Conservation (phyloP, 2,113 vertebrate genomes). For the Leptobrachium leishanense region DNA sequence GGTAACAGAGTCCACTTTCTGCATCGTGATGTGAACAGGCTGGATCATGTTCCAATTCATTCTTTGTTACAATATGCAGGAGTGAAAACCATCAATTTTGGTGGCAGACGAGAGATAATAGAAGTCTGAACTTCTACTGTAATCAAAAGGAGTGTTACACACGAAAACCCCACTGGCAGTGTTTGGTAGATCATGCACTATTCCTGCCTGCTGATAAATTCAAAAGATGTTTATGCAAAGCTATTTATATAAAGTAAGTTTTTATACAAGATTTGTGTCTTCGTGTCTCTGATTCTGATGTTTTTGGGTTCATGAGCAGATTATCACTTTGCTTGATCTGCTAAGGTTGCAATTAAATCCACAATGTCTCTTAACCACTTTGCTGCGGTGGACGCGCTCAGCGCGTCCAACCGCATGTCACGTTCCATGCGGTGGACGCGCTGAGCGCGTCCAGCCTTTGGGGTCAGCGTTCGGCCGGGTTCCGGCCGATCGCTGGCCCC, state of each 20-base stretch:
- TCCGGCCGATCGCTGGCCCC: no score
- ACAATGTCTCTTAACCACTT: no score
- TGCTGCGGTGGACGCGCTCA: no score
- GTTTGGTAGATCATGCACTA: background rate
- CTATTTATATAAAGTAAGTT: background rate
- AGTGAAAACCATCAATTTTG: constrained; percentile 78
- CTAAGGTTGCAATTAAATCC: no score
- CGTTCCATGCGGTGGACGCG: no score
- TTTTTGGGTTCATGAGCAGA: no score
- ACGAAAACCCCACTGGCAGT: background rate
- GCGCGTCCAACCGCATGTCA: no score
- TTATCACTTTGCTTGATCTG: no score
- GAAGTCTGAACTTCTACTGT: constrained; percentile 67
- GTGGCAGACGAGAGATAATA: constrained; percentile 68
- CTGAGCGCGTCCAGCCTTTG: no score
- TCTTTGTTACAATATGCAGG: constrained; percentile 84
- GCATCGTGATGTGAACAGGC: constrained; percentile 82
- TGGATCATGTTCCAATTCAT: constrained; percentile 88
- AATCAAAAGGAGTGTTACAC: background rate
- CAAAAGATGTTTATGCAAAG: background rate
- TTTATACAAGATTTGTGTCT: background rate
- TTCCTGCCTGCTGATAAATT: background rate
- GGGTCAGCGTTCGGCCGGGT: no score
- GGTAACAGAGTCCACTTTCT: constrained; percentile 80
- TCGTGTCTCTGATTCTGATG: no score